Evolutionary conservation across 2,113 vertebrate genomes (phyloP).

Genomic region (Panthera leo): DNA sequence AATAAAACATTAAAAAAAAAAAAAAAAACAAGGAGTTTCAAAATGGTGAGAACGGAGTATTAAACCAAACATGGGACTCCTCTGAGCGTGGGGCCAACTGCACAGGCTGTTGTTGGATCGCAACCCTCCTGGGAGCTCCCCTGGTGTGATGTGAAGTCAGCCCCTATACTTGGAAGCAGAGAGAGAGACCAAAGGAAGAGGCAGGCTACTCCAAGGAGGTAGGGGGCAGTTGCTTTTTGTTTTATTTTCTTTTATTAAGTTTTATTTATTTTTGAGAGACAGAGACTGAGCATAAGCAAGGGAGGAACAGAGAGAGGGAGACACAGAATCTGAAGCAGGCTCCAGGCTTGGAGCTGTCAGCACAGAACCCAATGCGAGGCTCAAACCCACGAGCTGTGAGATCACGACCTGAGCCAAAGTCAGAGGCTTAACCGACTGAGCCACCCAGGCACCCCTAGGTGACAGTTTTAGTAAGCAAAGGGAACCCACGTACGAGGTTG

Average conservation of each 20-base stretch:
- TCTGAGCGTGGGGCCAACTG: not conserved
- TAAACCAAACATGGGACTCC: not conserved
- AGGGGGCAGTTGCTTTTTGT: too few relatives aligned
- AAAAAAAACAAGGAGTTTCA: not conserved
- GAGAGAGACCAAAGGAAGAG: not conserved
- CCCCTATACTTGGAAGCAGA: not conserved
- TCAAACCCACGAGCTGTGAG: too few relatives aligned
- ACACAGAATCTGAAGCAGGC: too few relatives aligned
- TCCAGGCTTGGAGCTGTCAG: too few relatives aligned
- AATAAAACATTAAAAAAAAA: too few relatives aligned
- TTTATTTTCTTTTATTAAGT: too few relatives aligned
- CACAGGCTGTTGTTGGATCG: not conserved
- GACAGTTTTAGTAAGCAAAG: not conserved
- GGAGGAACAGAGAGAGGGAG: too few relatives aligned
- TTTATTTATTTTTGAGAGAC: too few relatives aligned
- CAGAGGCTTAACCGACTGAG: too few relatives aligned
- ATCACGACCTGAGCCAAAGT: too few relatives aligned
- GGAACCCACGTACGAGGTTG: not conserved
- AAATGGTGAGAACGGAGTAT: not conserved
- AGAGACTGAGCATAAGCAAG: too few relatives aligned
- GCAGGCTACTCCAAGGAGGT: not conserved
- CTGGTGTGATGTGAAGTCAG: not conserved
- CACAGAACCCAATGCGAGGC: too few relatives aligned
- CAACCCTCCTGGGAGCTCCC: not conserved
- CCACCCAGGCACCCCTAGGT: not conserved